phyloP scores from a whole-genome alignment of 2,113 vertebrate genomes.

The Rhinogobius similis region DNA sequence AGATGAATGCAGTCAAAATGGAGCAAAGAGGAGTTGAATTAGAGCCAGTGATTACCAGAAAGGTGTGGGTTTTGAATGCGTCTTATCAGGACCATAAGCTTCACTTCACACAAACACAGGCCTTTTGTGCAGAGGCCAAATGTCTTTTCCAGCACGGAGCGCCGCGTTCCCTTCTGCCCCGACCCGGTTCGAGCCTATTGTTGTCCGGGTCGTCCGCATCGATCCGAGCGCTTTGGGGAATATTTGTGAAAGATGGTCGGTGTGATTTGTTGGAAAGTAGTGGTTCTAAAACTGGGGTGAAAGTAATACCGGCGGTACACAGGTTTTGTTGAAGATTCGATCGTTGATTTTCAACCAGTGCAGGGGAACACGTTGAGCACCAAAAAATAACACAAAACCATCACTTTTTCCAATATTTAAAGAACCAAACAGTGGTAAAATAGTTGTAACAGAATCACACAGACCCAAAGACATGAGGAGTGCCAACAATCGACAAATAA shows the following conservation, averaged over 20 bases:
- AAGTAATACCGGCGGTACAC: no score
- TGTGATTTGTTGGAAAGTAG: not conserved
- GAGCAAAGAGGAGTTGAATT: conserved; percentile 52
- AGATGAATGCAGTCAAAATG: conserved; percentile 63
- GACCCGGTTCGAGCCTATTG: conserved; percentile 14
- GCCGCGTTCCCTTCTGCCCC: conserved; percentile 7
- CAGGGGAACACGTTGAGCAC: no score
- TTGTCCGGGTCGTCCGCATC: conserved; percentile 14
- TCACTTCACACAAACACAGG: conserved; percentile 27
- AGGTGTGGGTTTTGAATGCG: conserved; percentile 55
- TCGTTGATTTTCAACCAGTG: no score
- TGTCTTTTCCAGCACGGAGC: conserved; percentile 24
- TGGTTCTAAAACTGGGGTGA: not conserved
- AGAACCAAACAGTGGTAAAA: no score
- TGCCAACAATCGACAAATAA: no score
- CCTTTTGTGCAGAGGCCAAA: conserved; percentile 35
- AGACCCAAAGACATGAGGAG: no score
- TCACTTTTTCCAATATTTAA: no score
- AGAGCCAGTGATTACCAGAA: conserved; percentile 53
- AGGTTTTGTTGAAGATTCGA: no score
- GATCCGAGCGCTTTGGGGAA: conserved; percentile 16
- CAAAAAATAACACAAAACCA: no score
- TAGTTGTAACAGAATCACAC: no score
- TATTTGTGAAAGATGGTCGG: conserved; percentile 22
- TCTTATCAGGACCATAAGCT: conserved; percentile 49